Percentiles rank a stretch among this genome's conserved stretches.
These are phyloP conservation scores for Tetrao urogallus DNA, from an alignment of 2,113 vertebrate genomes.

Conservation along the genomic window DNA sequence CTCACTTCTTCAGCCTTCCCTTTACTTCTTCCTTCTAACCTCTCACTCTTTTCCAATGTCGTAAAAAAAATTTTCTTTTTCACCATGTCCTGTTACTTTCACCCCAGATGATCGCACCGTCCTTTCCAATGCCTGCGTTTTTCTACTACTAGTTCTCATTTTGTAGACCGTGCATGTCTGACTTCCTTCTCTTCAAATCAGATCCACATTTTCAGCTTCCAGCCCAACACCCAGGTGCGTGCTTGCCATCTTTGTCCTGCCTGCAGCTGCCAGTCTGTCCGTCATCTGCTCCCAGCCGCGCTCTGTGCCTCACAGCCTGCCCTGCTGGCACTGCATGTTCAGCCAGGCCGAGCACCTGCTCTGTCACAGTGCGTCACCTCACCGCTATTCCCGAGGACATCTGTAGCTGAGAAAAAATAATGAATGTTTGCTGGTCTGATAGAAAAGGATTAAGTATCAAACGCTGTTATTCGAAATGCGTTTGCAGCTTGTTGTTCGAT, in stretches of 20 bases:
- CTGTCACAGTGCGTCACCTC: not conserved
- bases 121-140: not conserved
- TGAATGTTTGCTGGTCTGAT: not conserved
- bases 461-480: not conserved
- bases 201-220: not conserved
- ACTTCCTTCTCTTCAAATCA: not conserved
- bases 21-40: not conserved
- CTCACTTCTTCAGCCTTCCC: not conserved
- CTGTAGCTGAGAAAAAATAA: rapidly evolving
- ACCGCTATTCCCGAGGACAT: not conserved
- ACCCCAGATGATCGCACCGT: not conserved
- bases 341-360: not conserved
- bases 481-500: not conserved
- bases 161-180: not conserved
- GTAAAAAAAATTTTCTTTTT: not conserved
- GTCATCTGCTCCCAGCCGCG: not conserved
- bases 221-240: rapidly evolving
- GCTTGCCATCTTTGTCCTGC: not conserved
- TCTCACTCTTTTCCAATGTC: not conserved
- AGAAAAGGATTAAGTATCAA: not conserved
- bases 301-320: too few species aligned
- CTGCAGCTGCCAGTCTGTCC: not conserved
- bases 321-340: not conserved
- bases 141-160: not conserved
- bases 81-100: not conserved